Conservation (phyloP, 2,113 vertebrate genomes). For the Laticauda laticaudata region DNA sequence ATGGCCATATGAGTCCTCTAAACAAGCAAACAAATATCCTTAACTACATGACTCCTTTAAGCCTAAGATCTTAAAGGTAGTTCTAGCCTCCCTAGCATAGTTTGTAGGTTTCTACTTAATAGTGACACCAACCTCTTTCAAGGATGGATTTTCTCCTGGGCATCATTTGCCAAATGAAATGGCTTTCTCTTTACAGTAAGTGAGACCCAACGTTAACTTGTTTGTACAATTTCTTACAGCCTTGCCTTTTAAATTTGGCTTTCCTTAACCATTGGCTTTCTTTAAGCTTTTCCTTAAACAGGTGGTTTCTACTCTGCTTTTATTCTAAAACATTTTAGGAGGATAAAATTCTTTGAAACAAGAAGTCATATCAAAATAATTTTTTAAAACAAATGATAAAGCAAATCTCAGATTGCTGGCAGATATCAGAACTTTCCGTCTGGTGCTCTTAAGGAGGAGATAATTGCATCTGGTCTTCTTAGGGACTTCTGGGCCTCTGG, state of each 20-base stretch:
- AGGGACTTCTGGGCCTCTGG: background rate
- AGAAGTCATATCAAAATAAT: no score
- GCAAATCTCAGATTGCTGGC: background rate
- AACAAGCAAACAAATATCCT: background rate
- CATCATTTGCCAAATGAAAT: background rate
- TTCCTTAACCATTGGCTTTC: background rate
- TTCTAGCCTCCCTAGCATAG: background rate
- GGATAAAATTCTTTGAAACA: background rate
- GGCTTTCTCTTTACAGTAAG: background rate
- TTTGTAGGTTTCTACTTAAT: background rate
- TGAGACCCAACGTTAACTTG: background rate
- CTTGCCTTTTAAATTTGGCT: background rate
- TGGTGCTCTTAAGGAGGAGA: background rate
- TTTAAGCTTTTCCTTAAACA: background rate
- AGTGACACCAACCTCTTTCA: background rate
- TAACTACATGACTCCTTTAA: background rate
- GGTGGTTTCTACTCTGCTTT: background rate
- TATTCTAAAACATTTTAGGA: background rate
- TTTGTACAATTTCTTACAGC: background rate
- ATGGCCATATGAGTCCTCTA: background rate
- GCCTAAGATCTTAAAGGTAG: background rate
- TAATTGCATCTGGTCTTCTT: background rate
- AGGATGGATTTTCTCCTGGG: background rate
- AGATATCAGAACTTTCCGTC: background rate
- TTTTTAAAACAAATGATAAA: no score